Evolutionary conservation across 1,140 invertebrate species (phyloP).

Genomic region (Drosophila nebulosa): DNA sequence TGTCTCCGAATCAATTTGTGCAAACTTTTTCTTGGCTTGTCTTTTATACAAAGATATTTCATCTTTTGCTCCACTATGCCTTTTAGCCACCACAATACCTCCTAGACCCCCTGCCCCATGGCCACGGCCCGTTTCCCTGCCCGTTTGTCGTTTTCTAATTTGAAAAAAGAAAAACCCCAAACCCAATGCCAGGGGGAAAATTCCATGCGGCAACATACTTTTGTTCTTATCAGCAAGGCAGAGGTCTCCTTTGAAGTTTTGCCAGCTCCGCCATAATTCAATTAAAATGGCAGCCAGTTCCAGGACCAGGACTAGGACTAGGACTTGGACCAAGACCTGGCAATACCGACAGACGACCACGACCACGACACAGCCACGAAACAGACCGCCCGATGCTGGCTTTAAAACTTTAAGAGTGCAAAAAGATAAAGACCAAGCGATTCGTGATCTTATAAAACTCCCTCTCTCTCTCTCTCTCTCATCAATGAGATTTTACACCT

Average conservation of each 20-base stretch:
- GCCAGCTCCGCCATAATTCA: conserved; percentile 59
- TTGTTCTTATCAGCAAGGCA: conserved; percentile 67
- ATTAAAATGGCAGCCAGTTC: conserved; percentile 58
- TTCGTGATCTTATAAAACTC: no score
- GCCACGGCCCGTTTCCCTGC: not conserved
- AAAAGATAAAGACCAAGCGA: not conserved
- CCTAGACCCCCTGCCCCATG: no score
- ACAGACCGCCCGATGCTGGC: conserved; percentile 11
- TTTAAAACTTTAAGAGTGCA: conserved; percentile 57
- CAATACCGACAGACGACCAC: no score
- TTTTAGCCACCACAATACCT: no score
- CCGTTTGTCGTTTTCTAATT: conserved; percentile 30
- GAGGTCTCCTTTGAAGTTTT: conserved; percentile 61
- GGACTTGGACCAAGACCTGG: no score
- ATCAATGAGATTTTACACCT: no score
- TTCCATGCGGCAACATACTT: conserved; percentile 70
- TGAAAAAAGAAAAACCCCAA: conserved; percentile 19
- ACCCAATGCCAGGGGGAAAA: conserved; percentile 26
- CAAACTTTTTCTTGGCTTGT: no score
- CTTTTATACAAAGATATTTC: no score
- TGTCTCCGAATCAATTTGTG: not conserved
- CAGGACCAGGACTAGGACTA: conserved; percentile 27
- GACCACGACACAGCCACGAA: not conserved
- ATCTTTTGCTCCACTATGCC: not conserved
- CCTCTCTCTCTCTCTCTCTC: no score